Evolutionary conservation across 1,140 invertebrate genomes (phyloP).

Genomic region (Drosophila lini): DNA sequence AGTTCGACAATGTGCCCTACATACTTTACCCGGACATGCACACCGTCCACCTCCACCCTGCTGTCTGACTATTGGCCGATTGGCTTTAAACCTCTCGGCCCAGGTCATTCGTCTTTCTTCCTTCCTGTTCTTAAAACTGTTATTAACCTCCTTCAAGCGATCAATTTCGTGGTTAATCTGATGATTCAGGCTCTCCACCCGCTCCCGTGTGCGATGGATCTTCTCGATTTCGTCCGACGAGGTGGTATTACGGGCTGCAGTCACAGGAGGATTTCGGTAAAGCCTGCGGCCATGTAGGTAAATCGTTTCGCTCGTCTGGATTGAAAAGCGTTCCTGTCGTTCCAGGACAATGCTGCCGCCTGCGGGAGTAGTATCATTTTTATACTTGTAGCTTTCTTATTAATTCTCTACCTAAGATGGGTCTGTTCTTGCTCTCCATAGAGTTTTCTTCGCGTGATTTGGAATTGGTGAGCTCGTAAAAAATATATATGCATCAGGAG

Average conservation of each 20-base stretch:
- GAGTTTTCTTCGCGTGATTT: background rate
- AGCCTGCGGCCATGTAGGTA: slow-evolving; percentile 34
- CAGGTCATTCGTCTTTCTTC: background rate
- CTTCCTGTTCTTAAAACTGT: slow-evolving; percentile 3
- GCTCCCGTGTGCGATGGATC: slow-evolving; percentile 11
- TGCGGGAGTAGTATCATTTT: background rate
- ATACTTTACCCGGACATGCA: no score
- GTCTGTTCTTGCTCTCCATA: slow-evolving; percentile 2
- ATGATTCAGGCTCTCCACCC: slow-evolving; percentile 27
- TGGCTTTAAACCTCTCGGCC: slow-evolving; percentile 9
- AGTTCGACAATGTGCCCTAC: background rate
- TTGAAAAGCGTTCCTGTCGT: slow-evolving; percentile 30
- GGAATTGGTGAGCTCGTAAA: background rate
- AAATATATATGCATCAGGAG: slow-evolving; percentile 15
- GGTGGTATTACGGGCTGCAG: background rate
- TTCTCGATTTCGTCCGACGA: slow-evolving; percentile 1
- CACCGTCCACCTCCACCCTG: no score
- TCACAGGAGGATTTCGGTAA: background rate
- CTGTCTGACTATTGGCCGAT: background rate
- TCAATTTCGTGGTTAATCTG: slow-evolving; percentile 50
- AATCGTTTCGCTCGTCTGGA: slow-evolving; percentile 17
- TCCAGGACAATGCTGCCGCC: slow-evolving; percentile 30
- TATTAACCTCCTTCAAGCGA: slow-evolving; percentile 33
- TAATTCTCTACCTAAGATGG: slow-evolving; percentile 9
- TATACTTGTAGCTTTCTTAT: no score